phyloP scores from a whole-genome alignment of 2,113 vertebrate species.

The Xenus cinereus region DNA sequence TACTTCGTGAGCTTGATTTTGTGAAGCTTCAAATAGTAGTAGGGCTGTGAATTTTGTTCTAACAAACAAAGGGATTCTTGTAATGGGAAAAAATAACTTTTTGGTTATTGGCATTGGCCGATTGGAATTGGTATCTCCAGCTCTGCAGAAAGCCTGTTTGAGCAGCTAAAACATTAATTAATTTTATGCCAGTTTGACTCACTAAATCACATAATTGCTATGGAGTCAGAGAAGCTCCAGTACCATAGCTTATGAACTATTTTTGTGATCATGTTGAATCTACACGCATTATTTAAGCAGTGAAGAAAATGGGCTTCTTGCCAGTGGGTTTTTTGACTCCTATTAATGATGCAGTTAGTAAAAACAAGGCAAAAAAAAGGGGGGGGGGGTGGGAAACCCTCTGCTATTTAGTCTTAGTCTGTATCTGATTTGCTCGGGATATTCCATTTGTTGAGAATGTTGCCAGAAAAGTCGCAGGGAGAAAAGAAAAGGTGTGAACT shows the following conservation, averaged over 20 bases:
- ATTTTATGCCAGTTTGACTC: background rate
- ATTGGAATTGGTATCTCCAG: background rate
- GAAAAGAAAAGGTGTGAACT: background rate
- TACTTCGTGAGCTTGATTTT: background rate
- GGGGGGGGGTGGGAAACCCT: fast-evolving
- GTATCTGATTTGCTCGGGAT: background rate
- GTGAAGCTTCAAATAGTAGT: background rate
- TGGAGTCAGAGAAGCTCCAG: background rate
- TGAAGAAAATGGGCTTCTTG: background rate
- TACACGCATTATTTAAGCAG: background rate
- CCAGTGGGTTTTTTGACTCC: background rate
- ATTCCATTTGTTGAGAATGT: background rate
- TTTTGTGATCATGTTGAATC: background rate
- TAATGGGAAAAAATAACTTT: background rate
- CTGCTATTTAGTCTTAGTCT: background rate
- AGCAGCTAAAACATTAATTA: background rate
- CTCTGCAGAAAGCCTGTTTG: background rate
- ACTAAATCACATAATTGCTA: background rate
- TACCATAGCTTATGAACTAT: background rate
- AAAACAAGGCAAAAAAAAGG: background rate
- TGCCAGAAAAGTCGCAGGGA: background rate
- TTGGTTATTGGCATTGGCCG: background rate
- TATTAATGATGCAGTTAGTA: background rate
- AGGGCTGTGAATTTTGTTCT: background rate
- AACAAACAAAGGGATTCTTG: background rate